These are phyloP conservation scores for Mantis religiosa DNA, from an alignment of 2,888 invertebrate species.

Conservation along the genomic window DNA sequence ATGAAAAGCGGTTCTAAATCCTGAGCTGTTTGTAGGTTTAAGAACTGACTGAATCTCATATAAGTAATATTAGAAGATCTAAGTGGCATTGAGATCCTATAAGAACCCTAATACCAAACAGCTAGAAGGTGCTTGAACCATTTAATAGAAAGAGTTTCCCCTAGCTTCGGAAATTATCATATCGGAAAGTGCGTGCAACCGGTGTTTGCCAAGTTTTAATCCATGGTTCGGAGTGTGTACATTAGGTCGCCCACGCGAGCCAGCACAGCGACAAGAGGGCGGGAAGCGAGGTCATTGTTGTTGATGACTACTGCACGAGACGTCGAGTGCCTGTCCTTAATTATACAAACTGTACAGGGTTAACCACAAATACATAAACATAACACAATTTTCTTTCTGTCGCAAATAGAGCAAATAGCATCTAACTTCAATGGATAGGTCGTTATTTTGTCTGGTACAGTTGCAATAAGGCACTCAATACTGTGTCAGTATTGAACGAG, in stretches of 20 bases:
- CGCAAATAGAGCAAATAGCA: too few relatives aligned
- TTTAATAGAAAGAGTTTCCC: background rate
- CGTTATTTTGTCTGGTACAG: too few relatives aligned
- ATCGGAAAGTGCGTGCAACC: background rate
- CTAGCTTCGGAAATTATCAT: background rate
- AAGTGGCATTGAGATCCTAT: too few relatives aligned
- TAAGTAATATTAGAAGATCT: too few relatives aligned
- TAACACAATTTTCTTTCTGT: background rate
- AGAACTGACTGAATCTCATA: too few relatives aligned
- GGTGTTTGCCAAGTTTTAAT: background rate
- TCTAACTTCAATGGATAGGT: too few relatives aligned
- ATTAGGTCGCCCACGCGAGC: background rate
- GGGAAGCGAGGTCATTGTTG: background rate
- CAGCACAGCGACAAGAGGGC: background rate
- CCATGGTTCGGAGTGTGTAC: background rate
- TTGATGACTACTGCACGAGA: background rate
- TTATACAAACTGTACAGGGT: background rate
- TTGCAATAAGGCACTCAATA: too few relatives aligned
- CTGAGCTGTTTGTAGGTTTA: too few relatives aligned
- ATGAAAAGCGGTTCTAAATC: too few relatives aligned
- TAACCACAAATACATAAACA: background rate
- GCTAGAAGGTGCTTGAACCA: too few relatives aligned
- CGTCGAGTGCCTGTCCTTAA: background rate
- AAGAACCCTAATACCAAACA: too few relatives aligned
- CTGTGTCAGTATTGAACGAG: too few relatives aligned